Percentiles rank a stretch among this genome's conserved stretches.
Evolutionary conservation across 1,140 invertebrate species (phyloP).

Genomic region (Pogonomyrmex barbatus): DNA sequence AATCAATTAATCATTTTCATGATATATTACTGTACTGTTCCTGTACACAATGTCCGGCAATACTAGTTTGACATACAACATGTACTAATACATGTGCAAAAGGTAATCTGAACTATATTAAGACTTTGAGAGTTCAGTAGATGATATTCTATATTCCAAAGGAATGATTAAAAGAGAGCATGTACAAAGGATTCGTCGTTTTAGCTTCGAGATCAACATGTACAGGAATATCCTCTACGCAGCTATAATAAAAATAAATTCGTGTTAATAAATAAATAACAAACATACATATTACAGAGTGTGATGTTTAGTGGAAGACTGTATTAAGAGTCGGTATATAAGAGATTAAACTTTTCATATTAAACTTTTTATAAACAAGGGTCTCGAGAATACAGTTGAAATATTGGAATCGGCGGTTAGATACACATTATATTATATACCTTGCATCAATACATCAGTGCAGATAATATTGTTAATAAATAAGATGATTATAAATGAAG

Average conservation of each 20-base stretch:
- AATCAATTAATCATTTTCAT: constrained; percentile 62
- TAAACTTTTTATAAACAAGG: constrained; percentile 58
- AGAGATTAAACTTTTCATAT: constrained; percentile 67
- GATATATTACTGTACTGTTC: constrained; percentile 67
- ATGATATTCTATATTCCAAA: constrained; percentile 35
- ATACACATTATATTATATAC: constrained; percentile 22
- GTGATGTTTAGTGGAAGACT: constrained; percentile 77
- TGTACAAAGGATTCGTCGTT: constrained; percentile 66
- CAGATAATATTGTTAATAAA: constrained; percentile 39
- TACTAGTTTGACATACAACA: constrained; percentile 60
- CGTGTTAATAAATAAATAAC: constrained; percentile 76
- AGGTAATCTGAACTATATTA: constrained; percentile 29
- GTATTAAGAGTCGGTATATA: constrained; percentile 72
- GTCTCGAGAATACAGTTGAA: constrained; percentile 71
- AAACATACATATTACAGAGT: constrained; percentile 71
- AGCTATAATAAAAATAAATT: constrained; percentile 73
- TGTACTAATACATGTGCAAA: constrained; percentile 61
- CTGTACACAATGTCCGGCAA: constrained; percentile 70
- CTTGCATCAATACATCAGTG: constrained; percentile 22
- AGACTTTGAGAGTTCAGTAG: constrained; percentile 16
- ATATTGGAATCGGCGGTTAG: constrained; percentile 46
- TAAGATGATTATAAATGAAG: constrained; percentile 16
- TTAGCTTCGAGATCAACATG: constrained; percentile 68
- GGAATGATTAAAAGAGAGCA: constrained; percentile 67
- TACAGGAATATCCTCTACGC: constrained; percentile 73